A percentile compares a stretch with the other conserved stretches of the same genome.
These are phyloP conservation scores for Ypsolopha scabrella DNA, from an alignment of 2,888 invertebrate species.

Conservation along the genomic window DNA sequence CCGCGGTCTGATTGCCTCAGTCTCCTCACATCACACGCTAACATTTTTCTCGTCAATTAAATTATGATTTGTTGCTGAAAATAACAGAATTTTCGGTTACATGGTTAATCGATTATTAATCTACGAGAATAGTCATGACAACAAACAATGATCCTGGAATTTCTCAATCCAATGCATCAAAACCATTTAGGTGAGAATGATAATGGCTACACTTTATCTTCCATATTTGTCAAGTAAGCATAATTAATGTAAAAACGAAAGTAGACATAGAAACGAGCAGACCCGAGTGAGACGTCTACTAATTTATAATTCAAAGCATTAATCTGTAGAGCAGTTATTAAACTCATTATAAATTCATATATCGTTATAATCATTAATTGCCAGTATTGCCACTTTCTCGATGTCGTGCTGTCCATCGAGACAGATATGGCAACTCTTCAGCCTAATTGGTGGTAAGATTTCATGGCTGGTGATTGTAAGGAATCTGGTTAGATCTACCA, in stretches of 20 bases:
- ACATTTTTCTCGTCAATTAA: background rate
- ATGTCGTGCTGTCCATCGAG: background rate
- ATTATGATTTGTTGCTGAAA: background rate
- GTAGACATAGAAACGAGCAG: constrained; percentile 17
- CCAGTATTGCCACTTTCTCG: constrained; percentile 19
- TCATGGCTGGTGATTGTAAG: background rate
- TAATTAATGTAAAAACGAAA: constrained; percentile 31
- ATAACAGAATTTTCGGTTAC: background rate
- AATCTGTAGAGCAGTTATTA: constrained; percentile 11
- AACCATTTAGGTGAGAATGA: no score
- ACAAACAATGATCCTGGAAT: no score
- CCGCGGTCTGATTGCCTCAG: constrained; percentile 1
- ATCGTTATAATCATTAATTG: constrained; percentile 12
- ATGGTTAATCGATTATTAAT: no score
- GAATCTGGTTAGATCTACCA: constrained; percentile 1
- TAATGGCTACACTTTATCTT: background rate
- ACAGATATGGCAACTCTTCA: background rate
- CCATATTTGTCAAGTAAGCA: constrained; percentile 3
- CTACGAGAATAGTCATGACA: no score
- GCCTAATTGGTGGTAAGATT: constrained; percentile 1
- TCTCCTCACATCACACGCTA: background rate
- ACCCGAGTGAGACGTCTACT: background rate
- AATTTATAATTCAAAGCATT: constrained; percentile 10
- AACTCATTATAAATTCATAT: constrained; percentile 11
- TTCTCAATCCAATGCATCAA: no score